Base-by-base conservation (phyloP, 2,113 vertebrate genomes). In the Corythornis madagascariensis region DNA sequence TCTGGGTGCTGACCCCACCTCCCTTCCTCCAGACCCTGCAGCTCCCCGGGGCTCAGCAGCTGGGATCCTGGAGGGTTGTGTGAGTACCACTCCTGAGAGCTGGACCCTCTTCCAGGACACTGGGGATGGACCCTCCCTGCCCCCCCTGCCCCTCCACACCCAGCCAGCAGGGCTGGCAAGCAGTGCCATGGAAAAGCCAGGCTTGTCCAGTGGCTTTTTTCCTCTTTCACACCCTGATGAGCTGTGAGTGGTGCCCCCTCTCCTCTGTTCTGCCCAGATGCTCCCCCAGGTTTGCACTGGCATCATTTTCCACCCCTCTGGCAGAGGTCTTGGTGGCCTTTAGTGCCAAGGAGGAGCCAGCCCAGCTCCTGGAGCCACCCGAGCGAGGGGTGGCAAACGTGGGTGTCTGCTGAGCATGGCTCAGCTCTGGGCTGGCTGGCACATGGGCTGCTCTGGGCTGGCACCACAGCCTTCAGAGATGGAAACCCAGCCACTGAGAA, bases 1-100 rank as follows among this genome's bases (percentile, higher is more conserved):
- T 93, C 47, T 1, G 0, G 95, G 88, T 93, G 90, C 78, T 0
- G 33, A 83, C 91, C 86, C 67, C 81, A 93, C 71, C 93, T 93
- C 90, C 1, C 0, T 31, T 95, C 81, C 83, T 81, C 47, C 0
- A 18, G 88, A 33, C 11, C 5, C 83, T 0, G 7, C 11, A 0
- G 6, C 5, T 96, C 95, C 71, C 86, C 1, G 0, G 83, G 92
- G 67, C 74, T 92, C 83, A 59, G 84, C 55, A 73, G 42, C 43
- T 45, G 50, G 12, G 33, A 66, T 64, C 26, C 43, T 66, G 65
- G 14, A 74, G 70, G 22, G 70, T 72, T 0, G 0, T 48, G 73
- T 10, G 61, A 71, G 53, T 1, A 43, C 19, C 0, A 0, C 40
- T 87, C 38, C 86, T 70, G 66, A 20, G n/a, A 60, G 22, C 66